Evolutionary conservation across 2,888 invertebrate genomes (phyloP).

Genomic region (Pyrrhia umbra): DNA sequence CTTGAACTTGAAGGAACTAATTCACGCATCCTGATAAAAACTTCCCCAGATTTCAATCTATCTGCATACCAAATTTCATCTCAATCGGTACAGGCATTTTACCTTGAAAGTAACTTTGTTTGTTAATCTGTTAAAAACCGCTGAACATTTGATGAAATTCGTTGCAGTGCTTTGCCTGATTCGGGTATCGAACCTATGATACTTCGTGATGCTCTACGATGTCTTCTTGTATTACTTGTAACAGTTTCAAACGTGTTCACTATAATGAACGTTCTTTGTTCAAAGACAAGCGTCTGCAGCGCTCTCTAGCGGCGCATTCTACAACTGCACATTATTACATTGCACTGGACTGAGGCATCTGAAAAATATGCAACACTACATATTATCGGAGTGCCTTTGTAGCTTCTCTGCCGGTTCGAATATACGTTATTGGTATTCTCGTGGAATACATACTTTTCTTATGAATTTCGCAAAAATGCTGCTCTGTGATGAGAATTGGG

Average conservation of each 20-base stretch:
- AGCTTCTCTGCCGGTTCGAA: background rate
- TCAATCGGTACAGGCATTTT: too few relatives aligned
- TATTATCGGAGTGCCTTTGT: constrained; percentile 45
- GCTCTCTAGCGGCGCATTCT: constrained; percentile 23
- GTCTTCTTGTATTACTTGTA: constrained; percentile 45
- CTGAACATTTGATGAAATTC: too few relatives aligned
- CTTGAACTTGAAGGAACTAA: too few relatives aligned
- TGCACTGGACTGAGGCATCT: constrained; percentile 35
- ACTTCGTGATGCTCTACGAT: too few relatives aligned
- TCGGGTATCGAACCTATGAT: too few relatives aligned
- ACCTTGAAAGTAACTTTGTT: too few relatives aligned
- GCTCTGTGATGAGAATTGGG: constrained; percentile 15
- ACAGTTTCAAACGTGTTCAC: constrained; percentile 42
- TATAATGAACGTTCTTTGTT: constrained; percentile 31
- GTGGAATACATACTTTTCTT: constrained; percentile 17
- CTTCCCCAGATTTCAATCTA: too few relatives aligned
- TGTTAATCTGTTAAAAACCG: too few relatives aligned
- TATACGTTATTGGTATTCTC: constrained; percentile 34
- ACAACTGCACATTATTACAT: constrained; percentile 56
- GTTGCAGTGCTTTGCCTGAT: too few relatives aligned
- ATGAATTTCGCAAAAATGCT: constrained; percentile 8
- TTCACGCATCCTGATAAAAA: too few relatives aligned
- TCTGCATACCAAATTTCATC: too few relatives aligned
- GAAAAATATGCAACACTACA: constrained; percentile 52
- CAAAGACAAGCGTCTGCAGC: constrained; percentile 14